Base-by-base conservation (phyloP, 2,113 vertebrate genomes). In the Aphyosemion australe region DNA sequence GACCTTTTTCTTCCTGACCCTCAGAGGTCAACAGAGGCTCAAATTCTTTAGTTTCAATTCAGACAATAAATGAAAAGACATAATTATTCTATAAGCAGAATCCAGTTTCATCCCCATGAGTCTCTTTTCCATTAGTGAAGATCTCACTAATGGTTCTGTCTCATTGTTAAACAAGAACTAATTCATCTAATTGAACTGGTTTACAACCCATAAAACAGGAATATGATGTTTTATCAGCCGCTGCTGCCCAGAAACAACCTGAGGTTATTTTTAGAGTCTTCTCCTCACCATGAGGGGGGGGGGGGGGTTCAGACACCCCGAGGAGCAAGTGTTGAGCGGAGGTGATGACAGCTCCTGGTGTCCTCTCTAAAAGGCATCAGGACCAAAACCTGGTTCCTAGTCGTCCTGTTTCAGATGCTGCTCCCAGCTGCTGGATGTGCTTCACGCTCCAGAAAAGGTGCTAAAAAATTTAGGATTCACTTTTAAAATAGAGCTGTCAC, bases 191-290 rank as follows among this genome's bases (percentile, higher is more conserved):
- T 58, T 53, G 50, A 6, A 12, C 31, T 26, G 42, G 59, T 59
- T 78, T 61, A 65, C 8, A 45, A 21, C n/a, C 51, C 15, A 34
- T 65, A 52, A 61, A 10, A 31, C 26, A 8, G 2, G 21, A 43
- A 31, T 12, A 10, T 58, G 11, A 20, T 50, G 55, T 9, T 32
- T n/a, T 32, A 55, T 69, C 37, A 12, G 55, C 52, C 20, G 31
- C 54, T 21, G 50, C 77, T 80, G 72, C 71, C 65, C 69, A 57
- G 78, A 79, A 65, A 68, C 80, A 81, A 74, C 72, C 69, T 64
- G 67, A 8, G 11, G 70, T 63, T 82, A 73, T 78, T 80, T 84
- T 47, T 78, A 80, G 56, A 45, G 20, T 11, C 48, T 13, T 31
- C 2, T 7, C 32, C 19, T 79, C 26, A 6, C 39, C 19, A 60